phyloP scores from a whole-genome alignment of 2,113 vertebrate genomes.

The Morone chrysops region DNA sequence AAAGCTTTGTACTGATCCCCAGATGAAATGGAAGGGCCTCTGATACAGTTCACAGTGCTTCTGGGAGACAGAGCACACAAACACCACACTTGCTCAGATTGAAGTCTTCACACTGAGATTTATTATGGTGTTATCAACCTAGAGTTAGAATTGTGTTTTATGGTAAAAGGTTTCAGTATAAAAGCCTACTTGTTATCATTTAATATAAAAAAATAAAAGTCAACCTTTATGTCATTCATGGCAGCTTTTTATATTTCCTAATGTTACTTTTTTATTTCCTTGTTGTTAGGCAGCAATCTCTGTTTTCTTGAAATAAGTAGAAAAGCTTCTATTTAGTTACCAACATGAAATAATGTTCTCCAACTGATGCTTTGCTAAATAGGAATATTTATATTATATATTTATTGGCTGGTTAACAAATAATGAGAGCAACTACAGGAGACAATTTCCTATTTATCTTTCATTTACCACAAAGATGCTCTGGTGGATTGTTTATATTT shows the following conservation, averaged over 20 bases:
- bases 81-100: constrained; percentile 14
- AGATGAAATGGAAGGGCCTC: constrained; percentile 75
- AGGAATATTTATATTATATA: too few species aligned
- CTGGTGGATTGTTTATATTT: too few species aligned
- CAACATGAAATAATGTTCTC: not conserved
- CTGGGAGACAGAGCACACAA: constrained; percentile 12
- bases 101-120: constrained; percentile 12
- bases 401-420: not conserved
- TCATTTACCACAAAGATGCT: not conserved
- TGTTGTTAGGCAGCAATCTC: too few species aligned
- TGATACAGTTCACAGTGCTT: constrained; percentile 8
- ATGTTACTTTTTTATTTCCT: not conserved
- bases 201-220: not conserved
- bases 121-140: not conserved
- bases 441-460: not conserved
- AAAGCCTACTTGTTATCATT: not conserved
- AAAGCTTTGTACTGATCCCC: constrained; percentile 86
- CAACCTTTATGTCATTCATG: not conserved
- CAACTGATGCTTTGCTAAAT: not conserved
- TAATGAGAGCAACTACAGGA: not conserved
- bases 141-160: too few species aligned
- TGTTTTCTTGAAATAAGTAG: not conserved
- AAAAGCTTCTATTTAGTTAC: not conserved
- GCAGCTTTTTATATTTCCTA: not conserved
- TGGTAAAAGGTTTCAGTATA: not conserved